A percentile compares a stretch with the other conserved stretches of the same genome.
Evolutionary conservation across 2,113 vertebrate genomes (phyloP).

Genomic region (Cephalopterus ornatus): DNA sequence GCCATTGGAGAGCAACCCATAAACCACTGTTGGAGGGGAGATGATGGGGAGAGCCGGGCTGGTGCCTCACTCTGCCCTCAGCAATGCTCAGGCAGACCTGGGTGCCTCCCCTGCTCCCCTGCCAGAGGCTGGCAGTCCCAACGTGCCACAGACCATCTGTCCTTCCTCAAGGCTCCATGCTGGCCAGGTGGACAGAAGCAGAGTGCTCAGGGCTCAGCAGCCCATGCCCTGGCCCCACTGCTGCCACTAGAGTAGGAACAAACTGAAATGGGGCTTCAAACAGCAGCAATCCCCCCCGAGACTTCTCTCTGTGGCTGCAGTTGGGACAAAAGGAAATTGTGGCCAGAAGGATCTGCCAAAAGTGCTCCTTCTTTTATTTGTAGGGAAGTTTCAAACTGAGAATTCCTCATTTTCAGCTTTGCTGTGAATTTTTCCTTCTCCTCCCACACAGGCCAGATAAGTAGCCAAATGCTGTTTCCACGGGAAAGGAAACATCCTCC

Average conservation of each 20-base stretch:
- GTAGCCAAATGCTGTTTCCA: neutral
- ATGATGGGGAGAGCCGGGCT: neutral
- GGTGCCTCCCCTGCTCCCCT: neutral
- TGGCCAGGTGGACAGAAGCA: neutral
- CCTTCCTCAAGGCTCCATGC: neutral
- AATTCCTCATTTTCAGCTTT: neutral
- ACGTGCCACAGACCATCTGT: rapidly evolving
- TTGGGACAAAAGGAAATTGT: neutral
- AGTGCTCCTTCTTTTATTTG: neutral
- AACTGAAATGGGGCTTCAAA: neutral
- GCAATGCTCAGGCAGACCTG: neutral
- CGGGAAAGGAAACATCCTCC: neutral
- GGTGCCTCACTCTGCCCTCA: neutral
- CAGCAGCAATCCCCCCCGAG: neutral
- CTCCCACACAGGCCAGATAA: neutral
- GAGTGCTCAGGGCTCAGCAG: rapidly evolving
- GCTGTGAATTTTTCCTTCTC: neutral
- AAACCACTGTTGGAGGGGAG: neutral
- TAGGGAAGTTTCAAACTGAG: neutral
- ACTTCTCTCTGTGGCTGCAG: neutral
- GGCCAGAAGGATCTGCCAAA: neutral
- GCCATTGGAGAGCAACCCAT: rapidly evolving
- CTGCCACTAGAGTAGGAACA: neutral
- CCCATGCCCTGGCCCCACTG: rapidly evolving
- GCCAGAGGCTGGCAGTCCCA: neutral